These are phyloP conservation scores for Poecilia latipinna DNA, from an alignment of 2,113 vertebrate species.

Conservation along the genomic window DNA sequence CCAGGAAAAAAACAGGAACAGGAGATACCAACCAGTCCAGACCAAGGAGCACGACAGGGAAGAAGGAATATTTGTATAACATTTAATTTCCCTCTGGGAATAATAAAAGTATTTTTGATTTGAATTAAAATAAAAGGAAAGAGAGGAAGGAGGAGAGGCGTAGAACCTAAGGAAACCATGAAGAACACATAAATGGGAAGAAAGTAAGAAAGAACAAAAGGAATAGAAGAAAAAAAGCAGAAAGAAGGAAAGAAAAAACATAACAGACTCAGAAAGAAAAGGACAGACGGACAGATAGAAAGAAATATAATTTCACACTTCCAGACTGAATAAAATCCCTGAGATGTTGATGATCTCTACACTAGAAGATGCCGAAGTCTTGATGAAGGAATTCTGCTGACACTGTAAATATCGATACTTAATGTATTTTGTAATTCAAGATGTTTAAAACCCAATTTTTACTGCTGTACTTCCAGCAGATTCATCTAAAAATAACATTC, in stretches of 20 bases:
- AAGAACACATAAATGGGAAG: no score
- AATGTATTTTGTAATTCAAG: background rate
- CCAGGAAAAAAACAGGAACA: background rate
- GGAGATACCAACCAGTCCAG: no score
- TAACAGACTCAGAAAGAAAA: no score
- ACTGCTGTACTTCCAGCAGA: background rate
- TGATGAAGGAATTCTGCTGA: background rate
- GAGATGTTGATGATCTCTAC: no score
- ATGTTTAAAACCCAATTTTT: background rate
- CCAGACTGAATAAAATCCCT: background rate
- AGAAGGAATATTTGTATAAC: background rate
- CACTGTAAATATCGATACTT: background rate
- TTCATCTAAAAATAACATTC: background rate
- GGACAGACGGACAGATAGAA: background rate
- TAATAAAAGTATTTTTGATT: no score
- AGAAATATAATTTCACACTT: background rate
- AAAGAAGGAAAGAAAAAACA: no score
- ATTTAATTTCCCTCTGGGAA: no score
- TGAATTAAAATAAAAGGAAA: no score
- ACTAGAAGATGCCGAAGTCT: background rate
- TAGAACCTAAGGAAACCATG: no score
- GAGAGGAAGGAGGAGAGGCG: no score
- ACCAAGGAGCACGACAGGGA: background rate
- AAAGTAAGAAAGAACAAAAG: no score
- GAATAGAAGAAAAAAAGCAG: no score